Percentiles rank a stretch among this genome's conserved stretches.
phyloP scores from a whole-genome alignment of 2,113 vertebrate genomes.

The Hippocampus barbouri region DNA sequence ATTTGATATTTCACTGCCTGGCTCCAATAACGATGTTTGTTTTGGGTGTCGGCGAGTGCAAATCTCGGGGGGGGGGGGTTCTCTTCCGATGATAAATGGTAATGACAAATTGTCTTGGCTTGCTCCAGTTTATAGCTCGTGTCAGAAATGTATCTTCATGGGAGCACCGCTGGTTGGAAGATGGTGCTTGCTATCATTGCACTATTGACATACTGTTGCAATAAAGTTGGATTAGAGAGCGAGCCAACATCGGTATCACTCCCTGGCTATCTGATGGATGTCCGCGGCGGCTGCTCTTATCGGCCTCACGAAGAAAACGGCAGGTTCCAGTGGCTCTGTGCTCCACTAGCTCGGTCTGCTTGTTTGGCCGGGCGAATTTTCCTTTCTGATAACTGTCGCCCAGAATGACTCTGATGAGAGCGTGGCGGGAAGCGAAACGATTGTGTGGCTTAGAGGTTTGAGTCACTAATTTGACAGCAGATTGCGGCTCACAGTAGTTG shows the following conservation, averaged over 20 bases:
- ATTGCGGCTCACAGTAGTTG: too few relatives aligned
- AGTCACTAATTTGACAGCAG: background rate
- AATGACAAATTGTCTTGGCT: background rate
- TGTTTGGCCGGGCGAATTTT: background rate
- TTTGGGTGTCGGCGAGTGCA: background rate
- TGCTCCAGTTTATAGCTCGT: background rate
- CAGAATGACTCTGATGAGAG: background rate
- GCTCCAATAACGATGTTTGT: background rate
- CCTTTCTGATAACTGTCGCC: background rate
- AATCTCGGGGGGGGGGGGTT: too few relatives aligned
- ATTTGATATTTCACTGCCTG: background rate
- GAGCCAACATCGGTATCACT: background rate
- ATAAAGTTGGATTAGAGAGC: background rate
- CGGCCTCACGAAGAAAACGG: background rate
- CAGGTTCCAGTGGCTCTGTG: background rate
- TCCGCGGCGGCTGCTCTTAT: background rate
- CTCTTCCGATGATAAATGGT: background rate
- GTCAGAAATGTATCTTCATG: background rate
- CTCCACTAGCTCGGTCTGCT: slow-evolving; percentile 1
- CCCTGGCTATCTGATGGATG: background rate
- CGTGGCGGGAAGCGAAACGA: background rate
- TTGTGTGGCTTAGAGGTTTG: background rate
- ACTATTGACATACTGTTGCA: background rate
- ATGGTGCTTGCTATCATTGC: background rate
- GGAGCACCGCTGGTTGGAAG: background rate